Evolutionary conservation across 2,113 vertebrate species (phyloP).

Genomic region (Anguilla rostrata): DNA sequence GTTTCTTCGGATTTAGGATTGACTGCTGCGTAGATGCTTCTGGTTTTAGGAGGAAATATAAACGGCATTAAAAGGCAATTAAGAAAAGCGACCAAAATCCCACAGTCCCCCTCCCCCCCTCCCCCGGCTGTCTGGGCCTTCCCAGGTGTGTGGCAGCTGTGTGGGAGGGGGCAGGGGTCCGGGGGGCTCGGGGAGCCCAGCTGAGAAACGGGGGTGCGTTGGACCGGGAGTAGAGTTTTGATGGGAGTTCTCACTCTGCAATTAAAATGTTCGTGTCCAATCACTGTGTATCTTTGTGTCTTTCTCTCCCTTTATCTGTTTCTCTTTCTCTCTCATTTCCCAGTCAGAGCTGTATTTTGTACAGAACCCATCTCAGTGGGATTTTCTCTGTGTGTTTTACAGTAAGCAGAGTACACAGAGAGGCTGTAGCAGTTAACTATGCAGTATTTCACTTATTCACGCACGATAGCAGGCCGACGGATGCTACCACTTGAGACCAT

Average conservation of each 20-base stretch:
- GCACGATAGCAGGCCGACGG: neutral
- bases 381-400: no score
- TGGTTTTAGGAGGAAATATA: constrained; percentile 28
- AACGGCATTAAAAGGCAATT: constrained; percentile 10
- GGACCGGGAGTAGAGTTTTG: neutral
- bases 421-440: no score
- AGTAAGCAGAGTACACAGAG: neutral
- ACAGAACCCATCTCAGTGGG: no score
- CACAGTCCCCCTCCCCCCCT: neutral
- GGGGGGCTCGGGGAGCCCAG: neutral
- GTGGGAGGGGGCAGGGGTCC: neutral
- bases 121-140: constrained; percentile 15
- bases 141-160: constrained; percentile 29
- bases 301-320: neutral
- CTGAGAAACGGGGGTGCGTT: neutral
- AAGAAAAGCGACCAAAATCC: constrained; percentile 16
- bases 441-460: neutral
- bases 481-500: neutral
- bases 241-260: neutral
- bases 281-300: neutral
- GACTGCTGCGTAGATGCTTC: constrained; percentile 13
- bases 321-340: no score
- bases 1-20: constrained; percentile 14
- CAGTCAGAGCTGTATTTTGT: no score
- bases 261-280: no score